phyloP scores from a whole-genome alignment of 2,888 invertebrate species.

The Scelioninae gen. 1 region DNA sequence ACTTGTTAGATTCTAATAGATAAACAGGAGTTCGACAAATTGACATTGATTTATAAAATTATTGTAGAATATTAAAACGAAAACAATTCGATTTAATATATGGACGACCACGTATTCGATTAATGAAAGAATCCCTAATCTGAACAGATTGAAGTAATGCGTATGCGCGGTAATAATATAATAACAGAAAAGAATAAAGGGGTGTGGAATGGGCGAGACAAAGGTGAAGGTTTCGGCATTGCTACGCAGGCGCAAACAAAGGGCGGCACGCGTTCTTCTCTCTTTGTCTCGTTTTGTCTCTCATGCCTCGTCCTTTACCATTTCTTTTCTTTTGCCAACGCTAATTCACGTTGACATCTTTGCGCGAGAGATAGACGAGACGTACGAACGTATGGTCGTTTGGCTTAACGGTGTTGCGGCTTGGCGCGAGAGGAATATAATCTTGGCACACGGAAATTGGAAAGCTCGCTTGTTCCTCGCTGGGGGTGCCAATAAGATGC shows the following conservation, averaged over 20 bases:
- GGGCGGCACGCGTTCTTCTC: constrained; percentile 73
- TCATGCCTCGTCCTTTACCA: constrained; percentile 13
- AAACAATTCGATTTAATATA: not conserved
- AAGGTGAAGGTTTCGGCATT: constrained; percentile 71
- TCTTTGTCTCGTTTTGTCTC: constrained; percentile 23
- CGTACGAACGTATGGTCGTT: constrained; percentile 60
- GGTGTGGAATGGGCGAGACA: constrained; percentile 63
- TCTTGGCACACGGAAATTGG: constrained; percentile 62
- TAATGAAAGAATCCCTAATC: constrained; percentile 29
- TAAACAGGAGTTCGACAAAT: no score
- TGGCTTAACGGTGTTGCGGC: constrained; percentile 51
- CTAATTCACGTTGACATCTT: constrained; percentile 79
- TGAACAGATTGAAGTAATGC: not conserved
- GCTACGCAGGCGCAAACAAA: constrained; percentile 76
- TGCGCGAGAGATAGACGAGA: constrained; percentile 73
- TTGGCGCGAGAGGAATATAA: constrained; percentile 27
- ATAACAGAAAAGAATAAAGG: constrained; percentile 54
- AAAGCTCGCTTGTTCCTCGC: constrained; percentile 44
- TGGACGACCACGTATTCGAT: constrained; percentile 27
- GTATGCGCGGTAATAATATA: constrained; percentile 44
- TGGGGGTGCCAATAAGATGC: constrained; percentile 56
- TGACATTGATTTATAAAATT: no score
- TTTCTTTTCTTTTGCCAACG: constrained; percentile 71
- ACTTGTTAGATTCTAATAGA: no score
- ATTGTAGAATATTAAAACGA: not conserved